Conservation (phyloP, 1,140 invertebrate species). For the Nilaparvata lugens region DNA sequence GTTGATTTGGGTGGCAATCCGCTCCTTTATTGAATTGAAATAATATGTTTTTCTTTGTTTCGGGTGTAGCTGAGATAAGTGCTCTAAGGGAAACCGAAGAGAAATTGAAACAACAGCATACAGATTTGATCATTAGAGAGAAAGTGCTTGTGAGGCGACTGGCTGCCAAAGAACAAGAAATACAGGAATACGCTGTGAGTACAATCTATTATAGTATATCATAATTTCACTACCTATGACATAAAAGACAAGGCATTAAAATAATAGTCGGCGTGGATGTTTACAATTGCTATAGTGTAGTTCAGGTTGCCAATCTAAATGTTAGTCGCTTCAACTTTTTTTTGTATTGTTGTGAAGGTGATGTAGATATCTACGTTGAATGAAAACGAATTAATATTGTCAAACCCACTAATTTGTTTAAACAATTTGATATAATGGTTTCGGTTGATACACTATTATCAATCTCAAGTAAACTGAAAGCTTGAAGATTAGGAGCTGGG, state of each 20-base stretch:
- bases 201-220: conserved; percentile 19
- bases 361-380: too few relatives aligned
- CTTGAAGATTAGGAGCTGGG: too few relatives aligned
- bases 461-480: too few relatives aligned
- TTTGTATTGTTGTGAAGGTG: too few relatives aligned
- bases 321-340: too few relatives aligned
- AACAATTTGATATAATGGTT: too few relatives aligned
- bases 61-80: conserved; percentile 56
- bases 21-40: not conserved
- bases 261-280: too few relatives aligned
- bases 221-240: conserved; percentile 7
- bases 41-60: conserved; percentile 19
- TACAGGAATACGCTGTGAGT: conserved; percentile 90
- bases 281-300: too few relatives aligned
- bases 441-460: too few relatives aligned
- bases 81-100: conserved; percentile 71
- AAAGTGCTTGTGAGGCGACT: conserved; percentile 84
- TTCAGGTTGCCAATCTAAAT: too few relatives aligned
- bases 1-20: conserved; percentile 1
- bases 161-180: conserved; percentile 90
- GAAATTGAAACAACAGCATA: conserved; percentile 67
- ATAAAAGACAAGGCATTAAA: not conserved
- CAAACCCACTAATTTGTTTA: too few relatives aligned
- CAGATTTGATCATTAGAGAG: conserved; percentile 79
- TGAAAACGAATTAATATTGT: too few relatives aligned